Evolutionary conservation across 2,113 vertebrate species (phyloP).

Genomic region (Gavialis gangeticus): DNA sequence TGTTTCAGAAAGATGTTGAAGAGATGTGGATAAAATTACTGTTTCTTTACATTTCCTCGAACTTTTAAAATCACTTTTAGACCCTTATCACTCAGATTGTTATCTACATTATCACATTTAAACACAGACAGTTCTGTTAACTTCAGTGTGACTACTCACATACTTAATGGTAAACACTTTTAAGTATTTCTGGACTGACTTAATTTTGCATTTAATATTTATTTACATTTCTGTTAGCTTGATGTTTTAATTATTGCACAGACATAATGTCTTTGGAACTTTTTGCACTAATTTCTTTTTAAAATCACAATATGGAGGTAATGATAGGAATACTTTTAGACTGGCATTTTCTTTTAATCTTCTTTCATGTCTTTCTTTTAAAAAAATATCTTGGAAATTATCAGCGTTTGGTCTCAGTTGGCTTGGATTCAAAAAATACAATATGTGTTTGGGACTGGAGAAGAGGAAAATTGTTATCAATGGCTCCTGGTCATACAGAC

Average conservation of each 20-base stretch:
- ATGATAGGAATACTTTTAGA: background rate
- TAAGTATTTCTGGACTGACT: background rate
- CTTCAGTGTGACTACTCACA: background rate
- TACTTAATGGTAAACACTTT: background rate
- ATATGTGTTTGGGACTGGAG: conserved; percentile 99
- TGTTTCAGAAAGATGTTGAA: background rate
- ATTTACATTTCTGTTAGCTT: background rate
- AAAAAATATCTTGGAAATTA: conserved; percentile 47
- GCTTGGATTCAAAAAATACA: conserved; percentile 98
- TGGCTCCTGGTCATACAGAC: conserved; percentile 96
- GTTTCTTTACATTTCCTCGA: background rate
- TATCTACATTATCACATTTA: background rate
- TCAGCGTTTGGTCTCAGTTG: conserved; percentile 97
- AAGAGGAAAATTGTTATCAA: conserved; percentile 93
- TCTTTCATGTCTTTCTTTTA: conserved; percentile 19
- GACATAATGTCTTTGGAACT: background rate
- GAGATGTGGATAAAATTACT: background rate
- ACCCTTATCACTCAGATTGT: background rate
- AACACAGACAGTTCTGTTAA: background rate
- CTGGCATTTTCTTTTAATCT: background rate
- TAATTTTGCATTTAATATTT: background rate
- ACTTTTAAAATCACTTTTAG: background rate
- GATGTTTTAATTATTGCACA: background rate
- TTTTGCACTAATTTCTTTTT: background rate
- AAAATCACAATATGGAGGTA: background rate